phyloP scores from a whole-genome alignment of 2,888 invertebrate species.

The Dasysyrphus albostriatus region DNA sequence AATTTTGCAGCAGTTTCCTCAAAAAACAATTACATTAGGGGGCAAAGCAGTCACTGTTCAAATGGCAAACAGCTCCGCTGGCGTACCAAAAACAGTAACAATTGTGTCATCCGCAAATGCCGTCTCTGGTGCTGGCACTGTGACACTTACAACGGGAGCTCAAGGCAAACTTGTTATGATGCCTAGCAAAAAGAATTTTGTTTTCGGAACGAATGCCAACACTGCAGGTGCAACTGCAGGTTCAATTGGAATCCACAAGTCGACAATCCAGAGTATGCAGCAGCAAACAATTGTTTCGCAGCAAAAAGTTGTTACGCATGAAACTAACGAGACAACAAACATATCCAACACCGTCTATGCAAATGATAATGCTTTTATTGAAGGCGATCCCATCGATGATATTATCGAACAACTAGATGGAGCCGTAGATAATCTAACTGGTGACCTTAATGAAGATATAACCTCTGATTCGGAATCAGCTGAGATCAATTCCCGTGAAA shows the following conservation, averaged over 20 bases:
- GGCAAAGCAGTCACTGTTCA: constrained; percentile 90
- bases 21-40: constrained; percentile 88
- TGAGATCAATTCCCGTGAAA: constrained; percentile 26
- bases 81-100: constrained; percentile 87
- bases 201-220: constrained; percentile 82
- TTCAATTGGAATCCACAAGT: constrained; percentile 54
- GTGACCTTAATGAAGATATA: constrained; percentile 65
- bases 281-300: constrained; percentile 78
- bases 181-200: constrained; percentile 85
- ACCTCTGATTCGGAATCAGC: constrained; percentile 62
- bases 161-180: constrained; percentile 84
- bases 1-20: constrained; percentile 79
- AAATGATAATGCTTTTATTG: constrained; percentile 77
- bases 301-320: constrained; percentile 40
- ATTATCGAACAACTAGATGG: constrained; percentile 83
- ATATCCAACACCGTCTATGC: constrained; percentile 73
- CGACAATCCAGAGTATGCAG: constrained; percentile 73
- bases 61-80: constrained; percentile 86
- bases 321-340: constrained; percentile 67
- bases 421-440: constrained; percentile 77
- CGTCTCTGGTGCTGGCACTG: constrained; percentile 79
- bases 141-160: constrained; percentile 78
- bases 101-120: constrained; percentile 84
- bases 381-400: constrained; percentile 81
- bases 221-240: constrained; percentile 66